Evolutionary conservation across 2,797 vertebrate species (phyloP), one percentile per base, ranked within the genome.

Genomic region (Anas acuta): DNA sequence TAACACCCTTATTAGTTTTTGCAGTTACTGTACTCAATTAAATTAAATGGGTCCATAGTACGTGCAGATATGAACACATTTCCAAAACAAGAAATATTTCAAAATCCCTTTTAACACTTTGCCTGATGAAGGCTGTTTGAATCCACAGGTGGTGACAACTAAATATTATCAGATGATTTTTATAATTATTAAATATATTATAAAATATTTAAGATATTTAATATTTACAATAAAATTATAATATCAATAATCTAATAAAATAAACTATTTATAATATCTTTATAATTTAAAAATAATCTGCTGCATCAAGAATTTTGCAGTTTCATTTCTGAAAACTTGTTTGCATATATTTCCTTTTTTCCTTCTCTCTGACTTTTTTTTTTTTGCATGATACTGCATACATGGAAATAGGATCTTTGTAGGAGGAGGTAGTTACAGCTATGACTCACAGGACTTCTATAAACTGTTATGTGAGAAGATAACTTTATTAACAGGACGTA

Each of bases 351-450:
- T 87, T 32, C 4, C 9, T 87, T 3, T 69, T 75, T 72, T 8
- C 12, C 28, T 64, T 58, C 5, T 25, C 6, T 0, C 0, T 33
- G 6, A 14, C 21, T 61, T n/a, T 7, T 5, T 17, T 58, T 41
- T 35, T 35, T 35, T 49, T 49, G 22, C 11, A 33, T 53, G 6
- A 11, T 49, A 25, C 14, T 22, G 26, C 8, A 39, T 30, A 10
- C 6, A 33, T 62, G 6, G 14, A 73, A 77, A 70, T 21, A 47
- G 22, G 1, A 41, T 47, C 30, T 47, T 92, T 81, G 70, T 76
- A 51, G 49, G 22, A 76, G 26, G 3, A 1, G 6, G 4, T 35
- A 20, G 14, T 75, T 39, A 57, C 4, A 53, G 17, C 47, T 47
- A 21, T 89, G 25, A 53, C n/a, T 64, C 49, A 32, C 15, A 61